phyloP scores from a whole-genome alignment of 1,140 invertebrate genomes.

The Apis laboriosa region DNA sequence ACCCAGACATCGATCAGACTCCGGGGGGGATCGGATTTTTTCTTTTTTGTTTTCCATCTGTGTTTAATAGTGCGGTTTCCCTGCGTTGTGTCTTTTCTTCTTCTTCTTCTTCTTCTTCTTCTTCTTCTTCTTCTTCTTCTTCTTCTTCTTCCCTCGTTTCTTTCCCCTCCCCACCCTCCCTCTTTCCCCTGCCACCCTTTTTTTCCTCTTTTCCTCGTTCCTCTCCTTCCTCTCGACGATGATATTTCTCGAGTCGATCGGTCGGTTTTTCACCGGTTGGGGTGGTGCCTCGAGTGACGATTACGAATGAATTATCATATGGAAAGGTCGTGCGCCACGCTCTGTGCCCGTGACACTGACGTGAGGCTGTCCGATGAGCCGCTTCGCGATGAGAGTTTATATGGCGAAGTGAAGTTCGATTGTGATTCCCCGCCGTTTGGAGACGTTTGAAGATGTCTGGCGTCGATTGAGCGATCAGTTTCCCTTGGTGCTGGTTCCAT shows the following conservation, averaged over 20 bases:
- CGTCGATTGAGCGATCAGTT: neutral
- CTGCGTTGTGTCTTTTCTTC: neutral
- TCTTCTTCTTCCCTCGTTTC: neutral
- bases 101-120: neutral
- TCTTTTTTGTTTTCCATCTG: neutral
- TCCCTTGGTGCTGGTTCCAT: neutral
- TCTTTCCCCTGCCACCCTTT: neutral
- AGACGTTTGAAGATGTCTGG: neutral
- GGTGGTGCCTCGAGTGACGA: constrained; percentile 19
- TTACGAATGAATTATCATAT: neutral
- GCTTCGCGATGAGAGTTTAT: neutral
- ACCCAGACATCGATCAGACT: constrained; percentile 5
- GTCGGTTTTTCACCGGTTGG: neutral
- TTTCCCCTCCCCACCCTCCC: constrained; percentile 3
- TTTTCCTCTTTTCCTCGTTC: neutral
- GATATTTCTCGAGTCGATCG: neutral
- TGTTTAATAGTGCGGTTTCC: constrained; percentile 2
- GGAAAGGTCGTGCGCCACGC: neutral
- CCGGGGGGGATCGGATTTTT: neutral
- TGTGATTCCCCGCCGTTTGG: neutral
- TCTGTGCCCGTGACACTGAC: constrained; percentile 11
- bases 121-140: neutral
- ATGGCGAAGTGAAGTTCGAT: neutral
- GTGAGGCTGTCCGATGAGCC: neutral
- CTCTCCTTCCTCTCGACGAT: neutral